Base-by-base conservation (phyloP, 2,113 vertebrate genomes). In the Calonectris borealis region DNA sequence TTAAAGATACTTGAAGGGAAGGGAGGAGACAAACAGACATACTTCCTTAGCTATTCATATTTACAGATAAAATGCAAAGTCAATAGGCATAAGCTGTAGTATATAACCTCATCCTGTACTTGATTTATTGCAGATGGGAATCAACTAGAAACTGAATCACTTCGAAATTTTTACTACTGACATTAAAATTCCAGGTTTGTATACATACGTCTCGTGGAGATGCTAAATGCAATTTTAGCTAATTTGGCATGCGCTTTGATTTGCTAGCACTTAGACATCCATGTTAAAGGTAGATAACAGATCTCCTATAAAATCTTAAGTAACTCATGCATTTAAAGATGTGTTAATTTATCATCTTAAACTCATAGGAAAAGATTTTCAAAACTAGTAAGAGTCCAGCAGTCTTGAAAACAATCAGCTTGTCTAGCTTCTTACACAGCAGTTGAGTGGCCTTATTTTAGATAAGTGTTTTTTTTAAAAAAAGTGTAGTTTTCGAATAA, bases 101-200 rank as follows among this genome's bases (percentile, higher is more conserved):
- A 95, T 98, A 98, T 98, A 98, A 98, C 98, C 97, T 99, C 99
- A 98, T 97, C 96, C 96, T 96, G 93, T 85, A 64, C 97, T 98
- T 99, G 98, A 99, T 99, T 99, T 98, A 98, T 98, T 98, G 97
- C 98, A 98, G 98, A 99, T 98, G 98, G 98, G 98, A 98, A 98
- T 98, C 98, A 95, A 97, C 97, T 95, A 96, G 97, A 98, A 98
- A 97, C 94, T 77, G 93, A 98, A 98, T 98, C 97, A 97, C 96
- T 98, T 97, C 97, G 97, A 97, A 98, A 97, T 97, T 98, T 98
- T 98, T 98, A 98, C 94, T 97, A 95, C 94, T 97, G 96, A 97
- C 96, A 96, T 99, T 98, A 98, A 98, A 98, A 98, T 98, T 98
- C 97, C 97, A 90, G 73, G 89, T 98, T 95, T 97, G 92, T 97